Base-by-base conservation (phyloP, 2,888 invertebrate species). In the Tanypteryx hageni region DNA sequence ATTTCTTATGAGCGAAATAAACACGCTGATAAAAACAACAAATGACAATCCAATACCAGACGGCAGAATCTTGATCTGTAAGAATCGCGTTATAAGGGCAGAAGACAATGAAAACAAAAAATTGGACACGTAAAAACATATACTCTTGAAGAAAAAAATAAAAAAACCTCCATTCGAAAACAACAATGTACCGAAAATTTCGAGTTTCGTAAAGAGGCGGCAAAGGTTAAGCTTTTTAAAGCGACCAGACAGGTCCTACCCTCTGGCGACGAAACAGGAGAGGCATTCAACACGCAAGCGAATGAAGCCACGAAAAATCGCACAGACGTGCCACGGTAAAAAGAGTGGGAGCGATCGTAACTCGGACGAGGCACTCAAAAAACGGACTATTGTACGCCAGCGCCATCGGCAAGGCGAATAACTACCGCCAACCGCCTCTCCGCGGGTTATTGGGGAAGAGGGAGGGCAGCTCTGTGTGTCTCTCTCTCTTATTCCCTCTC, bases 301-400 rank as follows among this genome's bases (percentile, higher is more conserved):
- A 82, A 82, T n/a, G 22, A 58, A 86, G n/a, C 10, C 64, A 68
- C 44, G 68, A 76, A 31, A 31, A 64, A n/a, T 89, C 89, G 89
- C 64, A 89, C 89, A 89, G 89, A 89, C 89, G 44, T 83, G 83
- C 56, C 44, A 57, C 89, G 31, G 64, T 64, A 56, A 68, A 89
- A 89, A 89, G 22, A 89, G 83, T 83, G 83, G 83, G 83, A 89
- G 64, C 64, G 64, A 68, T 64, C 89, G 89, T 89, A 89, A 89
- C 89, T 89, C 64, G 89, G 64, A 68, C 64, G 89, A 89, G 89
- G 89, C 64, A 89, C 89, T 89, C 89, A 89, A 68, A 44, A 89
- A 89, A 64, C 89, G 89, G 89, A 89, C 89, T 64, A 89, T 89
- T 89, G 89, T 89, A 18, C 89, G 89, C 89, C 44, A 89, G 89